phyloP scores from a whole-genome alignment of 2,797 vertebrate genomes.

The Kryptopterus vitreolus region DNA sequence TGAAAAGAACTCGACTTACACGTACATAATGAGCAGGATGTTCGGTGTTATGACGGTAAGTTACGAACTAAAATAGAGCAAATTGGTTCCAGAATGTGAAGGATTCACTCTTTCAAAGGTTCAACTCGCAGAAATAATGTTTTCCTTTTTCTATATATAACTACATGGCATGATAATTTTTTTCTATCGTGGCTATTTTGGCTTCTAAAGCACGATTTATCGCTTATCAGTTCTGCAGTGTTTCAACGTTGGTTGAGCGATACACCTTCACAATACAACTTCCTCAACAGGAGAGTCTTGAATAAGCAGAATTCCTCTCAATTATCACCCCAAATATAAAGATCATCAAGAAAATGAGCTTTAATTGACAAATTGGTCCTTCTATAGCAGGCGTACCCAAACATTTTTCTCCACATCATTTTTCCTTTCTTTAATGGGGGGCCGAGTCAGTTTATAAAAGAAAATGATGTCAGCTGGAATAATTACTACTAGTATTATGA shows the following conservation, averaged over 20 bases:
- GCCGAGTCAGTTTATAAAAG: no score
- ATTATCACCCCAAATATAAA: neutral
- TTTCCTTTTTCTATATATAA: neutral
- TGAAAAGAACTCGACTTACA: neutral
- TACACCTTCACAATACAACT: no score
- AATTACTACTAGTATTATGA: no score
- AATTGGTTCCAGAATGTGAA: neutral
- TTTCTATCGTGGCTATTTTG: no score
- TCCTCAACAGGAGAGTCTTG: no score
- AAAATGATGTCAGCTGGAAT: no score
- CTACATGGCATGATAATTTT: neutral
- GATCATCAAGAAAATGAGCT: neutral
- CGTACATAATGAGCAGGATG: neutral
- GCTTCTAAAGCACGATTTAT: no score
- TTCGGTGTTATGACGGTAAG: neutral
- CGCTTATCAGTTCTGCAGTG: constrained; percentile 17
- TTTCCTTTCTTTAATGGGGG: no score
- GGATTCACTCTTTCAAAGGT: neutral
- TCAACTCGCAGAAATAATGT: neutral
- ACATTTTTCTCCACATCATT: no score
- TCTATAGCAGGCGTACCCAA: neutral
- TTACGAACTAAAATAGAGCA: neutral
- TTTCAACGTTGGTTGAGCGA: no score
- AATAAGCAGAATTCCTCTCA: neutral
- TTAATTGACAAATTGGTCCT: neutral